These are phyloP conservation scores for Clunio marinus DNA, from an alignment of 2,888 invertebrate species.

Conservation along the genomic window DNA sequence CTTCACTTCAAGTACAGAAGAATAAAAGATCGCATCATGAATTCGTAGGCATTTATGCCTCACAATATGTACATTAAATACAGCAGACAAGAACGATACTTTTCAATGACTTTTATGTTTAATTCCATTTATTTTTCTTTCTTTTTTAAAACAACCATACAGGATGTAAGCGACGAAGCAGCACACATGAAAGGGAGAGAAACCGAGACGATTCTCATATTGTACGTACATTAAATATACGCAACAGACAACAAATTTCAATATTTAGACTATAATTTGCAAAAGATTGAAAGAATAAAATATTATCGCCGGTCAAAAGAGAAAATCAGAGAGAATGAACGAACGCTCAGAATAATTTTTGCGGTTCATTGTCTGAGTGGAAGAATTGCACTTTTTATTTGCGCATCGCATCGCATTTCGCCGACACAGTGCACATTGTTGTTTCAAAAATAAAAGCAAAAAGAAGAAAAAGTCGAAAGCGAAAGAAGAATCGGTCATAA, in stretches of 20 bases:
- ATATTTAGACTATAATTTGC: conserved; percentile 39
- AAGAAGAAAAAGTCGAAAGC: background rate
- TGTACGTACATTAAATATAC: no score
- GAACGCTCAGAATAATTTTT: conserved; percentile 17
- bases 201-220: conserved; percentile 9
- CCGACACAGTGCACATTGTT: conserved; percentile 13
- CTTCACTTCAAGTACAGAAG: conserved; percentile 16
- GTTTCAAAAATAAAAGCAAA: no score
- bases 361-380: conserved; percentile 28
- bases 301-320: conserved; percentile 21
- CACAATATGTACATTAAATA: conserved; percentile 14
- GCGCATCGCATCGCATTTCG: conserved; percentile 14
- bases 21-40: conserved; percentile 13
- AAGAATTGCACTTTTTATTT: conserved; percentile 17
- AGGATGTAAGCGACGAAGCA: conserved; percentile 34
- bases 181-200: background rate
- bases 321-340: background rate
- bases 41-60: conserved; percentile 21
- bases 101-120: conserved; percentile 28
- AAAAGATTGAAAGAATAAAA: background rate
- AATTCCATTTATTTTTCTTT: conserved; percentile 19
- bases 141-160: no score
- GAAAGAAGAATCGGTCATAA: conserved; percentile 1
- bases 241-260: conserved; percentile 35
- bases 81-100: background rate